Percentiles rank a stretch among this genome's conserved stretches.
phyloP scores from a whole-genome alignment of 2,113 vertebrate genomes.

The Corythaixoides concolor region DNA sequence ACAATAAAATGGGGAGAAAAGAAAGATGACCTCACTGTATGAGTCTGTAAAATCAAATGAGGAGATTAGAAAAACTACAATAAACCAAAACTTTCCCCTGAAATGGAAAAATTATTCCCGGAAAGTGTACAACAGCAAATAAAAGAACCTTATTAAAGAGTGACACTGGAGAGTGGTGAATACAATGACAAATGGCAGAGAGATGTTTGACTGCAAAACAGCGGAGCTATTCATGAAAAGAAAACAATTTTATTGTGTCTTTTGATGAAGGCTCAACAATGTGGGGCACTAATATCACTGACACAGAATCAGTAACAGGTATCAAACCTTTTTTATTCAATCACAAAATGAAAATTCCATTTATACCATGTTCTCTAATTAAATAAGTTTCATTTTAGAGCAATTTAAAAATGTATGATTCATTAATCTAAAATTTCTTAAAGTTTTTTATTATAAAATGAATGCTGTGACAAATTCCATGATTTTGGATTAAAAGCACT shows the following conservation, averaged over 20 bases:
- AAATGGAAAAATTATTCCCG: slow-evolving; percentile 55
- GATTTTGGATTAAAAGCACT: not conserved
- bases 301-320: slow-evolving; percentile 4
- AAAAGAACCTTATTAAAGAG: slow-evolving; percentile 35
- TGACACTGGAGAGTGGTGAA: slow-evolving; percentile 36
- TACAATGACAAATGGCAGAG: slow-evolving; percentile 51
- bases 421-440: not conserved
- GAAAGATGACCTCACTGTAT: slow-evolving; percentile 29
- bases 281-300: slow-evolving; percentile 7
- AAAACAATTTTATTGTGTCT: slow-evolving; percentile 51
- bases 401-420: not conserved
- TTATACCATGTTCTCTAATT: not conserved
- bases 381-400: slow-evolving; percentile 1
- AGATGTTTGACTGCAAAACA: slow-evolving; percentile 53
- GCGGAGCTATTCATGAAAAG: slow-evolving; percentile 53
- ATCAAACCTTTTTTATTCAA: slow-evolving; percentile 1
- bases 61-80: slow-evolving; percentile 60
- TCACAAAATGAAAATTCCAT: slow-evolving; percentile 9
- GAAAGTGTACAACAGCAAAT: slow-evolving; percentile 50
- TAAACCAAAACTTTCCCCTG: slow-evolving; percentile 53
- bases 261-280: slow-evolving; percentile 44
- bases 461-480: not conserved
- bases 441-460: not conserved
- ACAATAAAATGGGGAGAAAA: slow-evolving; percentile 23
- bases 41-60: slow-evolving; percentile 64